Conservation (phyloP, 2,113 vertebrate species). For the Takifugu flavidus region DNA sequence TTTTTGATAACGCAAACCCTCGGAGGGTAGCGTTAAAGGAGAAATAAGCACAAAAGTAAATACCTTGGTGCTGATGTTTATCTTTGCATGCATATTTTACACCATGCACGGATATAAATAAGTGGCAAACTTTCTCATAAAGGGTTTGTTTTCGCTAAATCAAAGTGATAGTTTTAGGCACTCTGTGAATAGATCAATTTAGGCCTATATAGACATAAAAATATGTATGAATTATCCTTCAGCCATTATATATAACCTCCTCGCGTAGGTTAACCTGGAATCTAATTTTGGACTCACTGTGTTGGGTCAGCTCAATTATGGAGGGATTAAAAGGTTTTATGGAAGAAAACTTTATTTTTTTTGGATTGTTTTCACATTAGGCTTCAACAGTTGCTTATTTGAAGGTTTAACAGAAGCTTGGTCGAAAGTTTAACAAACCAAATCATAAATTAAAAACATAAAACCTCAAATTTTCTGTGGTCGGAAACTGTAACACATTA, state of each 20-base stretch:
- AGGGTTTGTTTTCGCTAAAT: neutral
- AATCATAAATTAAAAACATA: too few species aligned
- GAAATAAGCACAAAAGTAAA: conserved; percentile 30
- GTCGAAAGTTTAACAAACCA: too few species aligned
- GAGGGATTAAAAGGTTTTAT: too few species aligned
- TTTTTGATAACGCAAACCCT: conserved; percentile 24
- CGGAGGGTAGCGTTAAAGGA: conserved; percentile 30
- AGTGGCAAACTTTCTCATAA: neutral
- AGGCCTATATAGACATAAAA: neutral
- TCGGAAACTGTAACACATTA: neutral
- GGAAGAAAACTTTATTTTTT: too few species aligned
- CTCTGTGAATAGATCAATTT: neutral
- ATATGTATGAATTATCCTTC: neutral
- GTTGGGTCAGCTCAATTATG: too few species aligned
- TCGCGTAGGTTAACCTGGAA: too few species aligned
- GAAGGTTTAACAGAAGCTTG: too few species aligned
- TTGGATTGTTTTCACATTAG: too few species aligned
- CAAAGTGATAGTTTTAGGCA: too few species aligned
- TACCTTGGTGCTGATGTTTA: conserved; percentile 11
- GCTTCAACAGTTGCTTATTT: too few species aligned
- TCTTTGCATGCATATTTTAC: conserved; percentile 22
- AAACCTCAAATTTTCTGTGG: neutral
- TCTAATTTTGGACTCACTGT: too few species aligned
- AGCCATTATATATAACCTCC: neutral
- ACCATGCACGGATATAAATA: neutral